Evolutionary conservation across 23 tunicate genomes (phyloP).

Genomic region (Trididemnum clinides): DNA sequence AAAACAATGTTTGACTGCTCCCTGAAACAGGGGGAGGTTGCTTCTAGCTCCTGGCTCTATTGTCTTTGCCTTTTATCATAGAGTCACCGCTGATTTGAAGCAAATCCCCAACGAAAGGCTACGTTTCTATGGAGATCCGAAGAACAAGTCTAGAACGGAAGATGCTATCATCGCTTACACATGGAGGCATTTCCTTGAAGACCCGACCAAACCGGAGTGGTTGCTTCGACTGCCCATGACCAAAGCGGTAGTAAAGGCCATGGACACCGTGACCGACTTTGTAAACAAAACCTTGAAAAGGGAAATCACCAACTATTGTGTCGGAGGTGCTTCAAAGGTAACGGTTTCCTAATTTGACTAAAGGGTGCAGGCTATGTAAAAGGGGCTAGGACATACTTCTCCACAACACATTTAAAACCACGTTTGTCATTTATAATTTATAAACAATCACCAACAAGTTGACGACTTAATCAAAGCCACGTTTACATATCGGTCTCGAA

Average conservation of each 20-base stretch:
- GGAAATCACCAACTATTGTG: slow-evolving; percentile 58
- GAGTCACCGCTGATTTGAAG: slow-evolving; percentile 65
- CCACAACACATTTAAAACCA: no score
- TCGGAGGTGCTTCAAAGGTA: slow-evolving; percentile 93
- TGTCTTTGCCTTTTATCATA: no score
- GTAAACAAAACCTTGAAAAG: slow-evolving; percentile 71
- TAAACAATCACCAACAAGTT: no score
- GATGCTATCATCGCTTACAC: slow-evolving; percentile 95
- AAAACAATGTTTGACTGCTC: no score
- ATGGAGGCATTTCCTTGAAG: slow-evolving; percentile 87
- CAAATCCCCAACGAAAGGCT: slow-evolving; percentile 85
- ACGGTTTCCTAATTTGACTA: no score
- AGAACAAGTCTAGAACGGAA: slow-evolving; percentile 65
- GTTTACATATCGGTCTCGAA: no score
- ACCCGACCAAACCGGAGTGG: slow-evolving; percentile 86
- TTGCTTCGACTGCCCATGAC: slow-evolving; percentile 89
- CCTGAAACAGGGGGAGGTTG: no score
- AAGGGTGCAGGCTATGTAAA: no score
- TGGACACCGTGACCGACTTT: slow-evolving; percentile 86
- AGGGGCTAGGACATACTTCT: no score
- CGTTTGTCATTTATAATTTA: no score
- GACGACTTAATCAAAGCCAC: no score
- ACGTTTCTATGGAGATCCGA: slow-evolving; percentile 74
- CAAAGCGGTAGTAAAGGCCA: slow-evolving; percentile 87
- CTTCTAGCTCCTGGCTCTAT: no score